Percentiles rank a stretch among this genome's conserved stretches.
Conservation (phyloP, 2,113 vertebrate species). For the Scatophagus argus region DNA sequence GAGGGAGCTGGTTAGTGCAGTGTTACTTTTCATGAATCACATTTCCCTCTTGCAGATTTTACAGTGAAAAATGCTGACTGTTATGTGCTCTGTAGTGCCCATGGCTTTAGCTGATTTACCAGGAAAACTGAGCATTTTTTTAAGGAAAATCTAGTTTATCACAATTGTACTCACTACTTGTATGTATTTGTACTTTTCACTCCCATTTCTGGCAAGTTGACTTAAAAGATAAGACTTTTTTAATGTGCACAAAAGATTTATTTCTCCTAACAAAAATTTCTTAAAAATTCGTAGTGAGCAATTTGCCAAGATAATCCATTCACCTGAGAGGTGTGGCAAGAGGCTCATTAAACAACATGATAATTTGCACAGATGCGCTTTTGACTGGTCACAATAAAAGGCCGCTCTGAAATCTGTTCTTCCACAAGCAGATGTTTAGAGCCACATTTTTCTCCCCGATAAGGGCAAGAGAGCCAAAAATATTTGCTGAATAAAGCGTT, state of each 20-base stretch:
- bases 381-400: too few relatives aligned
- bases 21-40: slow-evolving; percentile 48
- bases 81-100: neutral
- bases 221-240: too few relatives aligned
- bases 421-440: neutral
- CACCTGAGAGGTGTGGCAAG: too few relatives aligned
- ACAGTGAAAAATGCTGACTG: slow-evolving; percentile 24
- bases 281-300: too few relatives aligned
- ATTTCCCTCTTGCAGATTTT: slow-evolving; percentile 31
- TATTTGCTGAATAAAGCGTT: neutral
- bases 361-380: too few relatives aligned
- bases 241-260: too few relatives aligned
- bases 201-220: too few relatives aligned
- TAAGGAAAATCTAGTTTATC: neutral
- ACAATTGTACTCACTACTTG: neutral
- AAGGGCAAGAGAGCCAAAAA: neutral
- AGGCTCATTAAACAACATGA: too few relatives aligned
- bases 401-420: neutral
- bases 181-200: too few relatives aligned
- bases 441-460: neutral
- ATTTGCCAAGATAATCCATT: too few relatives aligned
- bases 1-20: neutral
- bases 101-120: slow-evolving; percentile 29
- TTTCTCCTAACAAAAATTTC: too few relatives aligned
- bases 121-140: slow-evolving; percentile 1